Percentiles rank a stretch among this genome's conserved stretches.
Evolutionary conservation across 2,113 vertebrate species (phyloP).

Genomic region (Hippocampus barbouri): DNA sequence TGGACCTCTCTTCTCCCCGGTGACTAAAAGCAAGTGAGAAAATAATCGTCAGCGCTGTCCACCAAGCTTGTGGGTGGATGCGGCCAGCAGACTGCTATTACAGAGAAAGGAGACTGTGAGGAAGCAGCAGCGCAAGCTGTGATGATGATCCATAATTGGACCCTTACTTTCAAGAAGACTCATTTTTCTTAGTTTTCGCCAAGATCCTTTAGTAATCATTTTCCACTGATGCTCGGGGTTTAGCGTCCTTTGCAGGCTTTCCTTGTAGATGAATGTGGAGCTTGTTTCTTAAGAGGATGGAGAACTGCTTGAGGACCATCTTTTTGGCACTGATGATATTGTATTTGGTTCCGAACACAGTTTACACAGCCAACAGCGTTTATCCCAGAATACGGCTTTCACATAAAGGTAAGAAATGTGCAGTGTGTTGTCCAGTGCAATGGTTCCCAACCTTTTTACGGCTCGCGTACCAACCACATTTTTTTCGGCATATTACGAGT

Average conservation of each 20-base stretch:
- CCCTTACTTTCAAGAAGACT: slow-evolving; percentile 20
- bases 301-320: slow-evolving; percentile 32
- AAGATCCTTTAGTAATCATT: slow-evolving; percentile 4
- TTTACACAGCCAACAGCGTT: slow-evolving; percentile 43
- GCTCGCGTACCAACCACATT: too few species aligned
- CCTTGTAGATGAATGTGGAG: slow-evolving; percentile 24
- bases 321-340: slow-evolving; percentile 51
- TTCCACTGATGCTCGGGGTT: slow-evolving; percentile 19
- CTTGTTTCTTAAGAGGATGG: slow-evolving; percentile 44
- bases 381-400: slow-evolving; percentile 68
- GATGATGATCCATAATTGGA: slow-evolving; percentile 36
- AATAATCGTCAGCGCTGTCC: slow-evolving; percentile 60
- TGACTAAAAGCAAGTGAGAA: slow-evolving; percentile 60
- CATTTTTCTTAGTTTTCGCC: slow-evolving; percentile 13
- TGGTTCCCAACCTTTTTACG: too few species aligned
- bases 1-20: slow-evolving; percentile 62
- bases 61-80: slow-evolving; percentile 66
- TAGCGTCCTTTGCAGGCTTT: slow-evolving; percentile 28
- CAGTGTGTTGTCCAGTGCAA: background rate
- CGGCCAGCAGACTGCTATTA: slow-evolving; percentile 55
- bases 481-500: too few species aligned
- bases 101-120: slow-evolving; percentile 47
- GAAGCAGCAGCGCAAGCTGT: slow-evolving; percentile 35
- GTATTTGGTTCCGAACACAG: slow-evolving; percentile 31
- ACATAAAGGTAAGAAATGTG: slow-evolving; percentile 55